Evolutionary conservation across 1,140 invertebrate species (phyloP), one percentile per base, ranked within the genome.

Genomic region (Pemphigus obesinymphae): DNA sequence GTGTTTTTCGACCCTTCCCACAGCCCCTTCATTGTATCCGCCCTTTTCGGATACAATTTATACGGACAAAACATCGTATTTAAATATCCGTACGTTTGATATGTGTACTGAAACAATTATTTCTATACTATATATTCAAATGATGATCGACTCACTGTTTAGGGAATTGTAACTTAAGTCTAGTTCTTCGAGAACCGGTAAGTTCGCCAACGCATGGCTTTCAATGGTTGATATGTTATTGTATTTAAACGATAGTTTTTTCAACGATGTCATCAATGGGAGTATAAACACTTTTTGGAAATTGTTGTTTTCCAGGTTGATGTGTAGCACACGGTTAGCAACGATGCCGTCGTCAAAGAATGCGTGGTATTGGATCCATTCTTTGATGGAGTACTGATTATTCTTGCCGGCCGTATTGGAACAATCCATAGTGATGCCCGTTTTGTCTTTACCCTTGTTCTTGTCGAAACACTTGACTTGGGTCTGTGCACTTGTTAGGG

Each of bases 231-330:
- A 61, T 80, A 80, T 61, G 37, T 80, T 63, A 8, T 80, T 80
- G 15, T 63, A 29, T n/a, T 63, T 80, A 40, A 80, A 80, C 23
- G 76, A 80, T 11, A 80, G 45, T 31, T 80, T 80, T 48, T 63
- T 58, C 34, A 80, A 58, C 53, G 76, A 80, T 11, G 10, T 11
- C 55, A 80, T 45, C 7, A 0, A 1, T 20, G 76, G 76, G 3
- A 80, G 5, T 13, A 17, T 29, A 11, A 80, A 80, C 11, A 80
- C 23, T 17, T 20, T 0, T 31, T 43, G 5, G 2, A 80, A 43
- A 61, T 80, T n/a, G 40, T 63, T 80, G 26, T 63, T 43, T 40
- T 43, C 55, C 26, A 80, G 20, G 37, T 80, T 50, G 26, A 80
- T 63, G 17, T 80, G 1, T 31, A 63, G 6, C 1, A 61, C 53